These are phyloP conservation scores for Sorex maritimensis DNA, from an alignment of 2,797 vertebrate genomes.

Conservation along the genomic window DNA sequence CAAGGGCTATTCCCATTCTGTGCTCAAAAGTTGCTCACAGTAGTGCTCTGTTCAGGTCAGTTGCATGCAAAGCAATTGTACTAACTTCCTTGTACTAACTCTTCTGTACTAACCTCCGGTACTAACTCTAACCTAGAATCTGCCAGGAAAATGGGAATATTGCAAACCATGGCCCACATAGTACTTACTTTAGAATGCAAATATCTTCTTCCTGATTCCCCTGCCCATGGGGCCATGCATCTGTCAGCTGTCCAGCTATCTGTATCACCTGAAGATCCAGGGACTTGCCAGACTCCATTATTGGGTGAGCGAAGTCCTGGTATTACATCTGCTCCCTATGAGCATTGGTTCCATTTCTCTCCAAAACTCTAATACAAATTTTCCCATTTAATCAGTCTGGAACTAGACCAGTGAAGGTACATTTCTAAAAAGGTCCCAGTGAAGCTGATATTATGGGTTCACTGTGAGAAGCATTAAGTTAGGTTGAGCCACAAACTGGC, in stretches of 20 bases:
- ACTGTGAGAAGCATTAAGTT: background rate
- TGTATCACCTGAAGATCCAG: background rate
- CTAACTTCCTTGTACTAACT: too few species aligned
- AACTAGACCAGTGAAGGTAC: background rate
- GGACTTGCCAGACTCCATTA: background rate
- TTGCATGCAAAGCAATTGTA: too few species aligned
- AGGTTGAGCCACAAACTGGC: background rate
- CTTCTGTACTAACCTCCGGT: too few species aligned
- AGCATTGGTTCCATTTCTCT: conserved; percentile 14
- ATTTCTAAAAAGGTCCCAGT: background rate
- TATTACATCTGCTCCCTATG: background rate
- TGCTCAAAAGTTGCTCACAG: too few species aligned
- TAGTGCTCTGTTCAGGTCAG: too few species aligned
- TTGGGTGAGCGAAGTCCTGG: background rate
- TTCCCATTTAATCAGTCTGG: background rate
- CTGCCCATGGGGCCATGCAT: background rate
- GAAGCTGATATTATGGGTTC: background rate
- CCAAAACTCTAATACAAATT: background rate
- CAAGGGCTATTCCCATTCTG: too few species aligned
- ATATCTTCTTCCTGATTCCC: background rate
- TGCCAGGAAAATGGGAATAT: background rate
- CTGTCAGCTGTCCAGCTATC: background rate
- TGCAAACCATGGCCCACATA: too few species aligned
- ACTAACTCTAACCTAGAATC: too few species aligned
- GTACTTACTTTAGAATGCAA: background rate